These are phyloP conservation scores for Eumaeus atala DNA, from an alignment of 1,140 invertebrate genomes.

Conservation along the genomic window DNA sequence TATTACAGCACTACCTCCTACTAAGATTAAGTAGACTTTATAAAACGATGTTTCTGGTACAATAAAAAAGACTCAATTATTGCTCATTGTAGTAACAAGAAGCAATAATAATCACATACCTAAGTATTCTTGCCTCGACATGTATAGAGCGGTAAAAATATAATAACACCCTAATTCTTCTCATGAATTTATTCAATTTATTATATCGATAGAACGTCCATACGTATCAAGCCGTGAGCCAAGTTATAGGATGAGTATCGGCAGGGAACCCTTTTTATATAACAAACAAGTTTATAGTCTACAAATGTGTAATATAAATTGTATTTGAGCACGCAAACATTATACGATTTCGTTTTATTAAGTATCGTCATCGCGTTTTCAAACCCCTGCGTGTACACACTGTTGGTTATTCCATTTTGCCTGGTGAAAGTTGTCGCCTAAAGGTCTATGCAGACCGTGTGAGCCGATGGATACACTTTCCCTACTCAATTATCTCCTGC, in stretches of 20 bases:
- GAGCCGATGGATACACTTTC: neutral
- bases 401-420: constrained; percentile 1
- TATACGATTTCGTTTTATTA: neutral
- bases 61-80: too few relatives aligned
- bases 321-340: neutral
- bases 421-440: constrained; percentile 1
- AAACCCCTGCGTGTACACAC: neutral
- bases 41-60: too few relatives aligned
- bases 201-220: too few relatives aligned
- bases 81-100: too few relatives aligned
- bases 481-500: constrained; percentile 1
- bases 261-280: constrained; percentile 18
- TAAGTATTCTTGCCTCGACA: too few relatives aligned
- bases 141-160: too few relatives aligned
- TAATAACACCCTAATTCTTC: too few relatives aligned
- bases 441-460: constrained; percentile 4
- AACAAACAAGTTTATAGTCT: constrained; percentile 23
- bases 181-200: too few relatives aligned
- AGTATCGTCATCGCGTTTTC: neutral
- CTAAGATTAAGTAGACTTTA: too few relatives aligned
- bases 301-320: constrained; percentile 5
- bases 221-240: neutral
- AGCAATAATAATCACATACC: too few relatives aligned
- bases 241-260: constrained; percentile 17
- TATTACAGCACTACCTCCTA: too few relatives aligned